These are phyloP conservation scores for Adrianichthys oophorus DNA, from an alignment of 2,797 vertebrate genomes.

Conservation along the genomic window DNA sequence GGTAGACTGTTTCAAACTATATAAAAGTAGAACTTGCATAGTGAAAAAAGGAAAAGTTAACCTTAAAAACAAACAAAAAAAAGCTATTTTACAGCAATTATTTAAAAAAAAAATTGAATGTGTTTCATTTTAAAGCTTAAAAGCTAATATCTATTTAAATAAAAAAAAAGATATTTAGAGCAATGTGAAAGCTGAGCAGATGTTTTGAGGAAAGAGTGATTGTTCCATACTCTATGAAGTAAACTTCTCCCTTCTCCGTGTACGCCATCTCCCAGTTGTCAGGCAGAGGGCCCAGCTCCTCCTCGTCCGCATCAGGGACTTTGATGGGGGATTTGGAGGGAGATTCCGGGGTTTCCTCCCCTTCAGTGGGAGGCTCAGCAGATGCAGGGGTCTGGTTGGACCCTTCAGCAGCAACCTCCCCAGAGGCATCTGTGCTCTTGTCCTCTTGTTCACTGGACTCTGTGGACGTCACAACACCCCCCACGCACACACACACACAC, in stretches of 20 bases:
- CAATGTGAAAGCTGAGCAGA: neutral
- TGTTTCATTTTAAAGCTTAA: too few relatives aligned
- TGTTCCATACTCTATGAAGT: slow-evolving; percentile 91
- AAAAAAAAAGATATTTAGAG: too few relatives aligned
- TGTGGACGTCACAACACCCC: slow-evolving; percentile 54
- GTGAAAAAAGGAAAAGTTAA: too few relatives aligned
- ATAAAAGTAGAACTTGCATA: too few relatives aligned
- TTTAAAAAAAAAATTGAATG: too few relatives aligned
- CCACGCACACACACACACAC: slow-evolving; percentile 25
- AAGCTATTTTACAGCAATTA: too few relatives aligned
- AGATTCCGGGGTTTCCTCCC: slow-evolving; percentile 84
- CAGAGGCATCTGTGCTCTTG: slow-evolving; percentile 91
- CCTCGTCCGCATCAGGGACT: slow-evolving; percentile 81
- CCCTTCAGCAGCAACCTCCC: slow-evolving; percentile 83
- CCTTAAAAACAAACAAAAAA: too few relatives aligned
- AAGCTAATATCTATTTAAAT: too few relatives aligned
- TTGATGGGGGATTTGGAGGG: slow-evolving; percentile 80
- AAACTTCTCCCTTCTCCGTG: slow-evolving; percentile 98
- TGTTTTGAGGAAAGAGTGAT: too few relatives aligned
- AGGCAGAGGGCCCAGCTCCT: slow-evolving; percentile 90
- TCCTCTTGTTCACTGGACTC: slow-evolving; percentile 99
- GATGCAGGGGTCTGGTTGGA: slow-evolving; percentile 83
- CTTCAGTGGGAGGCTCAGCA: slow-evolving; percentile 84
- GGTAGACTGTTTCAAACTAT: too few relatives aligned
- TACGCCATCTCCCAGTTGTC: slow-evolving; percentile 99